These are phyloP conservation scores for Chaunax sp. DNA, from an alignment of 2,797 vertebrate genomes.

Conservation along the genomic window DNA sequence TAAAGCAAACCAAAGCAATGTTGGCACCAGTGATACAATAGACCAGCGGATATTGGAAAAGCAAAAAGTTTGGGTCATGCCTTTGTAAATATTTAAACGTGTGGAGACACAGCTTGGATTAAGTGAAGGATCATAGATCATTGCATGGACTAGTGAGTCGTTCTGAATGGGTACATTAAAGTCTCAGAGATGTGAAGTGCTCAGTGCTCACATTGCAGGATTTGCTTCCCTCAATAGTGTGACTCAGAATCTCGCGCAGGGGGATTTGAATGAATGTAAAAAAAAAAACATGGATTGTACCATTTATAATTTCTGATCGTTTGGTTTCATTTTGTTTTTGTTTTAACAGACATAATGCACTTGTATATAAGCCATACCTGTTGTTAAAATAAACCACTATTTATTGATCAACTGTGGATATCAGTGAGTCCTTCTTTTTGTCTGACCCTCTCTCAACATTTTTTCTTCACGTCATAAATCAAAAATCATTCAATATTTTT, in stretches of 20 bases:
- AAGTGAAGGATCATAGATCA: slow-evolving; percentile 42
- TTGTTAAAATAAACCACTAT: slow-evolving; percentile 87
- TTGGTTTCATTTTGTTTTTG: slow-evolving; percentile 71
- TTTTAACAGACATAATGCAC: slow-evolving; percentile 82
- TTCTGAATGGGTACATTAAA: slow-evolving; percentile 41
- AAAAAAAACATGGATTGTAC: slow-evolving; percentile 70
- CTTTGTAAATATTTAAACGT: slow-evolving; percentile 53
- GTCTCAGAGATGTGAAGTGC: slow-evolving; percentile 45
- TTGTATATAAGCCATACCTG: slow-evolving; percentile 87
- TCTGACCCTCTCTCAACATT: no score
- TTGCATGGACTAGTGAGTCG: slow-evolving; percentile 33
- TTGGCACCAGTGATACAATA: slow-evolving; percentile 51
- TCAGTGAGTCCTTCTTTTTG: slow-evolving; percentile 35
- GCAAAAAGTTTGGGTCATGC: slow-evolving; percentile 15
- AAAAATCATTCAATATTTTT: no score
- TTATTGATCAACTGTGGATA: slow-evolving; percentile 77
- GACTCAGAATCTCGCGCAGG: slow-evolving; percentile 58
- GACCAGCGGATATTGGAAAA: slow-evolving; percentile 26
- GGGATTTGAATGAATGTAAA: slow-evolving; percentile 83
- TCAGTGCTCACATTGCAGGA: slow-evolving; percentile 70
- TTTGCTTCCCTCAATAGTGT: slow-evolving; percentile 64
- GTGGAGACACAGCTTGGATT: slow-evolving; percentile 36
- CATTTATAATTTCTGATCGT: slow-evolving; percentile 72
- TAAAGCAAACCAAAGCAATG: slow-evolving; percentile 53
- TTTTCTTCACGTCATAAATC: no score